A percentile compares a stretch with the other conserved stretches of the same genome.
Conservation (phyloP, 2,888 invertebrate genomes). For the Himalopsyche kuldschensis region DNA sequence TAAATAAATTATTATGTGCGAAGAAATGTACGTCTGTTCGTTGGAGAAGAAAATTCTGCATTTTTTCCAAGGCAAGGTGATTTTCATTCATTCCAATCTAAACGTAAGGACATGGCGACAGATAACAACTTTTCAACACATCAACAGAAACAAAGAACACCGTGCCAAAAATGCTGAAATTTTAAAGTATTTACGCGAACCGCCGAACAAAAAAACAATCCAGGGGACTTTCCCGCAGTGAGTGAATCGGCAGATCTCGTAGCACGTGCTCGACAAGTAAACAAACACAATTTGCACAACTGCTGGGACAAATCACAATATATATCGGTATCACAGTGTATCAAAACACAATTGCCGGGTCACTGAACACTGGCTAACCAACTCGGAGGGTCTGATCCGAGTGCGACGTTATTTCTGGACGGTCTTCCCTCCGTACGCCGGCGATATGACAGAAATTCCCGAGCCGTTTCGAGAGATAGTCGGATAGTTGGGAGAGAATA, state of each 20-base stretch:
- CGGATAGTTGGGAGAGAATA: background rate
- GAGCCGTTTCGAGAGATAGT: background rate
- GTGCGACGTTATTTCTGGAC: constrained; percentile 22
- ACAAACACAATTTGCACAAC: constrained; percentile 1
- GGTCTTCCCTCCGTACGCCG: constrained; percentile 13
- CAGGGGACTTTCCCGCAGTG: background rate
- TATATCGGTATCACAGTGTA: background rate
- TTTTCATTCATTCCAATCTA: no score
- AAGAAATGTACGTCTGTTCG: no score
- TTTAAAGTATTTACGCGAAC: background rate
- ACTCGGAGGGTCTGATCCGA: background rate
- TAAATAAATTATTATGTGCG: no score
- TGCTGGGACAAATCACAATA: background rate
- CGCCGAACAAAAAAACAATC: background rate
- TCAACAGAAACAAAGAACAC: constrained; percentile 3
- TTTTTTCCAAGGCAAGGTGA: no score
- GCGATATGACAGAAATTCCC: constrained; percentile 32
- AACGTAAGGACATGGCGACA: no score
- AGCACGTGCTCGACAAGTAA: background rate
- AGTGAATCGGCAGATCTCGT: background rate
- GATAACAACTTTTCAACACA: background rate
- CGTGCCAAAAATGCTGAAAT: constrained; percentile 5
- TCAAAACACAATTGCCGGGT: background rate
- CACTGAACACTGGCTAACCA: background rate
- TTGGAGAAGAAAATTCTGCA: no score